Evolutionary conservation across 2,797 vertebrate genomes (phyloP), one percentile per base, ranked within the genome.

Genomic region (Sphenodon punctatus): DNA sequence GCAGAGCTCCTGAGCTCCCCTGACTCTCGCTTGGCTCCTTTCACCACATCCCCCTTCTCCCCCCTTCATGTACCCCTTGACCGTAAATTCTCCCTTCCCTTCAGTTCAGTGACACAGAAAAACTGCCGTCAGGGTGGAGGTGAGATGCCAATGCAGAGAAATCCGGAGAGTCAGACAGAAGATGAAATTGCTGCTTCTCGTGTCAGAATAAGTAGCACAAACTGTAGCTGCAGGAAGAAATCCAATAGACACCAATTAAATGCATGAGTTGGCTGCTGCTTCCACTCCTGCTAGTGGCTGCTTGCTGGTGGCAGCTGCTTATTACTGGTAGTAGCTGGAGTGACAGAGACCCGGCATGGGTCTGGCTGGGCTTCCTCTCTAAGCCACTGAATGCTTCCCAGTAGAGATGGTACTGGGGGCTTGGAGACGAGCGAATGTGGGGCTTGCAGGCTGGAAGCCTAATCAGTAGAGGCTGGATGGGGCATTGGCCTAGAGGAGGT

Each of bases 191-290:
- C 49, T 1, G 14, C 79, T 78, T 89, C 85, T 82, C 84, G 2
- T 82, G 93, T 93, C 93, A 91, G 85, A 91, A 77, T 87, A 90
- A 90, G 82, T 88, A 92, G 89, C 89, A 91, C 85, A 86, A 89
- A 88, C 64, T 60, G 65, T 86, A 84, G 93, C 92, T 92, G 80
- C 81, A 80, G 90, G 92, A 85, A 85, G 77, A 81, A 83, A 85
- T 87, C 75, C 89, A 85, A 64, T 78, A 94, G 91, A 90, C 85
- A 85, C 67, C 89, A 92, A 92, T 94, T 93, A 93, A 92, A 92
- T 91, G 93, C 90, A 90, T 92, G 92, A 90, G 65, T 90, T 89
- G 89, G 55, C 86, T 88, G 87, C 63, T 89, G 88, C 80, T 84
- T 83, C 87, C 9, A 27, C 4, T 2, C 81, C 86, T 87, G 89